These are phyloP conservation scores for Telenomus remus DNA, from an alignment of 1,140 invertebrate species.

Conservation along the genomic window DNA sequence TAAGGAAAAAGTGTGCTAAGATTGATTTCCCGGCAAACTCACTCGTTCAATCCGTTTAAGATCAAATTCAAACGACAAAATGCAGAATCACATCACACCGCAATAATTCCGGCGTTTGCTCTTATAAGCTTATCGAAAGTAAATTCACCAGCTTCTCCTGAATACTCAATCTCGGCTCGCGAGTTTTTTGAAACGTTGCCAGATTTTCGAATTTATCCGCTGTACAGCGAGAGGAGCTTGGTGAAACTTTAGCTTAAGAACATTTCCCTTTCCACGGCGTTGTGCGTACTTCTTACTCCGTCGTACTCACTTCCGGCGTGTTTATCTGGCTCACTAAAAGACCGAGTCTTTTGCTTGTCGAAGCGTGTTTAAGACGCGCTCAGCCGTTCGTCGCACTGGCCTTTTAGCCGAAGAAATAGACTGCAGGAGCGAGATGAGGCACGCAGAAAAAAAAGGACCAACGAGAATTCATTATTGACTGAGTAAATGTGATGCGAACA, in stretches of 20 bases:
- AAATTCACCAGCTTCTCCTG: slow-evolving; percentile 52
- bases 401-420: slow-evolving; percentile 34
- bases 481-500: slow-evolving; percentile 34
- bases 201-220: slow-evolving; percentile 58
- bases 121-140: slow-evolving; percentile 60
- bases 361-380: slow-evolving; percentile 52
- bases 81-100: slow-evolving; percentile 55
- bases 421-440: slow-evolving; percentile 4
- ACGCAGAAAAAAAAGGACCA: slow-evolving; percentile 4
- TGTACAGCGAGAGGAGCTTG: slow-evolving; percentile 45
- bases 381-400: slow-evolving; percentile 44
- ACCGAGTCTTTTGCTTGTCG: slow-evolving; percentile 56
- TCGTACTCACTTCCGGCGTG: slow-evolving; percentile 44
- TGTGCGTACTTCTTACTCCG: slow-evolving; percentile 34
- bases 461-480: slow-evolving; percentile 43
- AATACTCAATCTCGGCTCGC: slow-evolving; percentile 55
- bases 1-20: slow-evolving; percentile 8
- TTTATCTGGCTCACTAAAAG: slow-evolving; percentile 54
- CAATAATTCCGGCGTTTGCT: slow-evolving; percentile 58
- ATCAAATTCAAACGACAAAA: slow-evolving; percentile 56
- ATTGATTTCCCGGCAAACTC: slow-evolving; percentile 53
- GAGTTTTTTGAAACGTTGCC: slow-evolving; percentile 56
- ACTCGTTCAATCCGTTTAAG: slow-evolving; percentile 51
- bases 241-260: slow-evolving; percentile 48
- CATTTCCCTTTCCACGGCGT: slow-evolving; percentile 18